Conservation (phyloP, 2,888 invertebrate species). For the Synergus itoensis region DNA sequence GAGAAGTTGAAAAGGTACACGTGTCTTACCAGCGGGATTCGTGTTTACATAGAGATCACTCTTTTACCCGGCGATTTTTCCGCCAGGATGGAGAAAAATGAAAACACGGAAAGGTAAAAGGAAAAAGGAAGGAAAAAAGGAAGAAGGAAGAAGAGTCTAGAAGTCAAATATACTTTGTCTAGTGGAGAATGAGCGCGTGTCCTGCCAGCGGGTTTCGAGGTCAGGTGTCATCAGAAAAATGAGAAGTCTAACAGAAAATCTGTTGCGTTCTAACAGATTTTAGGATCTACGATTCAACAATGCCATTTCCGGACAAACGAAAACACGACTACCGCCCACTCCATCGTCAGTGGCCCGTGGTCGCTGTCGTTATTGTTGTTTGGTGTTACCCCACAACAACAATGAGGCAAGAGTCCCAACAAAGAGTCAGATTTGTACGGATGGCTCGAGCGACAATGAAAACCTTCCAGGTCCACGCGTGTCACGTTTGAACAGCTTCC, state of each 20-base stretch:
- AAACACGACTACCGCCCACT: constrained; percentile 69
- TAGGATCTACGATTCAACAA: constrained; percentile 50
- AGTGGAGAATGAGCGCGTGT: constrained; percentile 38
- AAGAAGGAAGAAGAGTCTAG: constrained; percentile 11
- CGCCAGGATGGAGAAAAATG: constrained; percentile 43
- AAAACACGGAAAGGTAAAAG: constrained; percentile 41
- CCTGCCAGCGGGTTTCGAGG: constrained; percentile 21
- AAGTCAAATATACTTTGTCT: neutral
- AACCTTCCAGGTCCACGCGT: constrained; percentile 55
- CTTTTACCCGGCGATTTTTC: constrained; percentile 20
- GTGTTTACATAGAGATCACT: constrained; percentile 50
- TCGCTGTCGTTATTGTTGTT: constrained; percentile 56
- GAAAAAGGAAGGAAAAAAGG: neutral
- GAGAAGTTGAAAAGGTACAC: constrained; percentile 57
- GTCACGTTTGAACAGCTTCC: constrained; percentile 52
- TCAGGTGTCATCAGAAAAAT: constrained; percentile 27
- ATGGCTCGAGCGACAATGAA: constrained; percentile 52
- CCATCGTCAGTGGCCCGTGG: constrained; percentile 54
- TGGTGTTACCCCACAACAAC: constrained; percentile 56
- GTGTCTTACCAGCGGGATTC: constrained; percentile 69
- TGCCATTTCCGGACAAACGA: constrained; percentile 59
- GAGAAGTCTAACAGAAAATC: constrained; percentile 9
- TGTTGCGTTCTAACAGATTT: neutral
- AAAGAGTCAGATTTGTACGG: constrained; percentile 67
- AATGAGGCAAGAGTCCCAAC: constrained; percentile 57